A percentile compares a stretch with the other conserved stretches of the same genome.
These are phyloP conservation scores for Pycnonotus jocosus DNA, from an alignment of 2,113 vertebrate genomes.

Conservation along the genomic window DNA sequence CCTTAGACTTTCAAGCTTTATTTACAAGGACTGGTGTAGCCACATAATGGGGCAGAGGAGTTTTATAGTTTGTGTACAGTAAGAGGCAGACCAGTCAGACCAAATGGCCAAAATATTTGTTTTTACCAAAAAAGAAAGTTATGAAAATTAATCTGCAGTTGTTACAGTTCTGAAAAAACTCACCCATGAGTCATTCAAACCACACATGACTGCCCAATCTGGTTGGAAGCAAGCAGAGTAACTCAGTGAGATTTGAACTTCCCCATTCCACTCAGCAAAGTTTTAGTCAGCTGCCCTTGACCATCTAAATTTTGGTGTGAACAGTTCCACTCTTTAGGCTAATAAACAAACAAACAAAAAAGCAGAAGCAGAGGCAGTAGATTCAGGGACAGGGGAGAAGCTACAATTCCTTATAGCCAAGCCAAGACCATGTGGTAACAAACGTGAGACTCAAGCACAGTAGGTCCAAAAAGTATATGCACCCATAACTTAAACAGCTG, in stretches of 20 bases:
- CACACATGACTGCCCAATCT: background rate
- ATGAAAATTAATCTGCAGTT: background rate
- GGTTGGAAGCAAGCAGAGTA: background rate
- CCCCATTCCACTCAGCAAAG: background rate
- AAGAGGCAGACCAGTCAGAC: background rate
- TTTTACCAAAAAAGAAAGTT: background rate
- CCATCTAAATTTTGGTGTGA: background rate
- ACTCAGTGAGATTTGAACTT: background rate
- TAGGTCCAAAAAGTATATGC: background rate
- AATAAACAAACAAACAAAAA: background rate
- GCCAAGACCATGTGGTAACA: rapidly evolving
- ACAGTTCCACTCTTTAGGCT: background rate
- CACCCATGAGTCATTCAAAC: background rate
- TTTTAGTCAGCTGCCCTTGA: background rate
- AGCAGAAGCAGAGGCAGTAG: background rate
- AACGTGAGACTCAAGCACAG: background rate
- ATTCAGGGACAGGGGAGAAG: background rate
- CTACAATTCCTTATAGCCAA: background rate
- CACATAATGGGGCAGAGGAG: background rate
- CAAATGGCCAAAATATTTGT: background rate
- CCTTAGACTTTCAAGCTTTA: background rate
- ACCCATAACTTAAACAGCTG: background rate
- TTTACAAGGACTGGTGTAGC: background rate
- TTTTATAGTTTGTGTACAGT: background rate
- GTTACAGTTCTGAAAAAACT: background rate